A percentile compares a stretch with the other conserved stretches of the same genome.
phyloP scores from a whole-genome alignment of 2,113 vertebrate genomes.

The Scophthalmus maximus region DNA sequence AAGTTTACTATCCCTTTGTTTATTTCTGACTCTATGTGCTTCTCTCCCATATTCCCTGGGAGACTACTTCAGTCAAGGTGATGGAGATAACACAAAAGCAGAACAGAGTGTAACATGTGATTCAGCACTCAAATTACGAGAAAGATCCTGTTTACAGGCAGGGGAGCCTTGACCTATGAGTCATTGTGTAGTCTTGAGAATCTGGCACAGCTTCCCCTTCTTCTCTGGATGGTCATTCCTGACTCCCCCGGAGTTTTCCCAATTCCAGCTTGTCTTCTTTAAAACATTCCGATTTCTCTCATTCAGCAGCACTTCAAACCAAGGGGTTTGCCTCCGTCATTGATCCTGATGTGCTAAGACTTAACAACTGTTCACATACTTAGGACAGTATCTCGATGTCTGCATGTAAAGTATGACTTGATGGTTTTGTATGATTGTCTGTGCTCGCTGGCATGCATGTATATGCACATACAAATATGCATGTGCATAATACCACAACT shows the following conservation, averaged over 20 bases:
- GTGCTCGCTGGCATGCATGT: not conserved
- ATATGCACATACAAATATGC: not conserved
- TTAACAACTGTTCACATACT: constrained; percentile 50
- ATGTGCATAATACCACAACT: not conserved
- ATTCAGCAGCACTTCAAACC: constrained; percentile 6
- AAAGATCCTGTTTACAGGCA: constrained; percentile 73
- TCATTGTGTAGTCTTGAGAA: constrained; percentile 65
- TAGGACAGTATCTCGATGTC: constrained; percentile 17
- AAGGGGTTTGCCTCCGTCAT: constrained; percentile 1
- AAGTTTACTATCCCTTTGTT: not conserved
- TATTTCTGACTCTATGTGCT: not conserved
- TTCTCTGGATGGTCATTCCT: constrained; percentile 41
- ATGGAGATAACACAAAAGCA: constrained; percentile 13
- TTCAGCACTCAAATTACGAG: constrained; percentile 59
- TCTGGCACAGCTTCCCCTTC: constrained; percentile 53
- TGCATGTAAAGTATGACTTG: not conserved
- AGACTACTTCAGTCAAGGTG: constrained; percentile 46
- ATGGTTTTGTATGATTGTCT: constrained; percentile 6
- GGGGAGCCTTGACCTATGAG: constrained; percentile 70
- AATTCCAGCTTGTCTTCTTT: constrained; percentile 37
- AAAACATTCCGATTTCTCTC: constrained; percentile 19
- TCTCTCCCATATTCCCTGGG: constrained; percentile 31
- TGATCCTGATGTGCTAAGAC: constrained; percentile 40
- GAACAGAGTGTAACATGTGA: constrained; percentile 46
- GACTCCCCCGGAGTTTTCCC: constrained; percentile 42